phyloP scores from a whole-genome alignment of 2,797 vertebrate genomes.

The Tragelaphus oryx region DNA sequence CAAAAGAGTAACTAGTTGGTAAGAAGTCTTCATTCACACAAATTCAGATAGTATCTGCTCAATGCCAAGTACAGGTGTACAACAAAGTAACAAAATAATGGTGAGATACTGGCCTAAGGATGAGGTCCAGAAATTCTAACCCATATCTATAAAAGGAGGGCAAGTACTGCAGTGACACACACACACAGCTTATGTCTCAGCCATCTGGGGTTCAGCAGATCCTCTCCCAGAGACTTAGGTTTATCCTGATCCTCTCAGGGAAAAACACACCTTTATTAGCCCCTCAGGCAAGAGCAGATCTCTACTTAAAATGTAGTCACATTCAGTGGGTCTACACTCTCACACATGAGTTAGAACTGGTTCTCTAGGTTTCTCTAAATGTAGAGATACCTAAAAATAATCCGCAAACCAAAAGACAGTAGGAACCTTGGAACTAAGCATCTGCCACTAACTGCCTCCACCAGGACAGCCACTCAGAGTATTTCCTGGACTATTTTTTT shows the following conservation, averaged over 20 bases:
- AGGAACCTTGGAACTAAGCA: not conserved
- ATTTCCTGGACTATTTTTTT: not conserved
- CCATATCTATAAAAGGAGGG: not conserved
- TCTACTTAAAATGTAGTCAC: not conserved
- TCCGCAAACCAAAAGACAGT: not conserved
- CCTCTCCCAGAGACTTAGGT: not conserved
- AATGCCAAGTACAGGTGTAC: not conserved
- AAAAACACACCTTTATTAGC: not conserved
- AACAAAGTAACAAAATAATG: not conserved
- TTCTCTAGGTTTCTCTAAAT: not conserved
- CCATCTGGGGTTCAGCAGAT: not conserved
- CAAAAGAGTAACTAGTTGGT: not conserved
- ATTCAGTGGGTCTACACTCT: not conserved
- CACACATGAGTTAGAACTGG: not conserved
- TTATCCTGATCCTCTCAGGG: not conserved
- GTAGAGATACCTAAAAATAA: not conserved
- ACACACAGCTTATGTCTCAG: not conserved
- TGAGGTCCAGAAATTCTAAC: not conserved
- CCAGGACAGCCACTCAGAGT: not conserved
- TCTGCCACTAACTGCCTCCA: not conserved
- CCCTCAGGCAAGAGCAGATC: not conserved
- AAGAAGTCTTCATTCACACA: constrained; percentile 12
- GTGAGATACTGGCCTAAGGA: not conserved
- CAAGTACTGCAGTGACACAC: not conserved
- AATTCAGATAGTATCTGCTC: not conserved